Base-by-base conservation (phyloP, 1,140 invertebrate genomes). In the Papilio machaon region DNA sequence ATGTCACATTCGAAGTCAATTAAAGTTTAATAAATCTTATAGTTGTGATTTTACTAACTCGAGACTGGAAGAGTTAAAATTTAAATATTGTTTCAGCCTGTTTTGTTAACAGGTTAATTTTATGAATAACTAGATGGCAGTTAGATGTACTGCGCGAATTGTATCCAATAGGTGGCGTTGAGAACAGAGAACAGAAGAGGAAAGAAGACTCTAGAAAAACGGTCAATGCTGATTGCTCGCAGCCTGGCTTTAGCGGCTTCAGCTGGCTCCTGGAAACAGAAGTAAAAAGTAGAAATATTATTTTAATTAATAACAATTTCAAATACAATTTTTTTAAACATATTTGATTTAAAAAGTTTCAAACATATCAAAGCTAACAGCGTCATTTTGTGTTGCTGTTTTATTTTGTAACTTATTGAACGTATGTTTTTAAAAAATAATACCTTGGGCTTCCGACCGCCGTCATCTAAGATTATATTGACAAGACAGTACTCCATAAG, bases 401-500 rank as follows among this genome's bases (percentile, higher is more conserved):
- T 43, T 43, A 7, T 43, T 43, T 43, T 43, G 38, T 43, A 43
- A 43, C 4, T 43, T 43, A 43, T 43, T 43, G 38, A 6, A 6
- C 38, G 38, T 6, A 17, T 17, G 15, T 15, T 15, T n/a, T n/a
- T 58, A 58, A n/a, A 58, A 19, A 58, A n/a, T 4, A 46, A 23
- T 86, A 93, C 93, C 90, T 94, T 94, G 6, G 95, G 95, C 88
- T 96, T 95, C 0, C 94, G 94, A 82, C 97, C 96, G 10, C 96
- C 96, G 85, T 98, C 97, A 1, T 97, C 97, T 3, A 98, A 95
- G 0, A 98, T 97, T 73, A 98, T 98, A 87, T 98, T 98, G 2
- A 99, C 98, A 82, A 99, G 92, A 87, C 98, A 98, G 91, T 98
- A 99, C 91, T 99, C 98, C 98, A 99, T 98, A 52, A 99, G 91